These are phyloP conservation scores for Drosophila cracens DNA, from an alignment of 2,888 invertebrate genomes.

Conservation along the genomic window DNA sequence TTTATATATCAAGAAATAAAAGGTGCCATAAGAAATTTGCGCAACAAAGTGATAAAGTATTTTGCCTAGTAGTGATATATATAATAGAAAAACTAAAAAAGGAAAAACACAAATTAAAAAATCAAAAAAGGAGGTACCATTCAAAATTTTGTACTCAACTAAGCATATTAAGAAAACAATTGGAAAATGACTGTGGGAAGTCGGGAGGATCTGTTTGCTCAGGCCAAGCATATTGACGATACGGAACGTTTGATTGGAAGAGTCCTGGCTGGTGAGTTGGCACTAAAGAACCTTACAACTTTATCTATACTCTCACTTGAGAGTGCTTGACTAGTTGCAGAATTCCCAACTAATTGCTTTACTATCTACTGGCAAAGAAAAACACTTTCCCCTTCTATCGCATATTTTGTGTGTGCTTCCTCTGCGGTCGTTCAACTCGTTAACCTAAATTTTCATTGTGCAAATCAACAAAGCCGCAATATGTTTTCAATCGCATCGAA, in stretches of 20 bases:
- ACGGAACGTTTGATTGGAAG: constrained; percentile 84
- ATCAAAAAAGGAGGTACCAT: not conserved
- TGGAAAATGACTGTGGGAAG: constrained; percentile 83
- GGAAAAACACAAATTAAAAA: constrained; percentile 16
- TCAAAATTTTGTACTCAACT: not conserved
- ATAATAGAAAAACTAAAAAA: not conserved
- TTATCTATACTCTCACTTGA: not conserved
- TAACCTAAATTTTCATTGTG: constrained; percentile 75
- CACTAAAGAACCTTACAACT: too few relatives aligned
- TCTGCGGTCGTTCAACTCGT: constrained; percentile 81
- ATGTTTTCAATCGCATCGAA: constrained; percentile 17
- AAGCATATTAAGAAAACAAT: not conserved
- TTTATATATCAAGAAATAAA: constrained; percentile 27
- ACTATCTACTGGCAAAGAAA: not conserved
- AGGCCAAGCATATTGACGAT: constrained; percentile 82
- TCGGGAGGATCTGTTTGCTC: constrained; percentile 84
- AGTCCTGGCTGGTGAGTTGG: constrained; percentile 84
- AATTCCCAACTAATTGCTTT: not conserved
- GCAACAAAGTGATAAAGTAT: constrained; percentile 25
- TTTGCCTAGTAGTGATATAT: constrained; percentile 8
- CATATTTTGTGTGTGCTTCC: constrained; percentile 49
- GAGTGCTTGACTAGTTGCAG: not conserved
- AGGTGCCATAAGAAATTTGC: constrained; percentile 64
- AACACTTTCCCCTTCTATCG: constrained; percentile 56
- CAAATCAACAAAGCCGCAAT: constrained; percentile 49